Base-by-base conservation (phyloP, 2,888 invertebrate genomes). In the Clivina fossor region DNA sequence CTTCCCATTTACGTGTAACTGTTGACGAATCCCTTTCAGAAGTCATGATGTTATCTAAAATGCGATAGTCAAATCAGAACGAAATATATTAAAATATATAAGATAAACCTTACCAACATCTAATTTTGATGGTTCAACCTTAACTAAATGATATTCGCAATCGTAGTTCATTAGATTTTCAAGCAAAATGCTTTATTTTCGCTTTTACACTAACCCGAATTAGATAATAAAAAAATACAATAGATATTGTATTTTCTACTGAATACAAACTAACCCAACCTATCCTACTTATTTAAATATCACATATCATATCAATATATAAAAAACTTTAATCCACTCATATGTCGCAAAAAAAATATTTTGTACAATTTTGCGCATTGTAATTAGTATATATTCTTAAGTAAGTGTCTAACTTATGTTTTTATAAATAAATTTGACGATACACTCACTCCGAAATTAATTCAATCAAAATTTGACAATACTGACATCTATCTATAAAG, bases 1-100 rank as follows among this genome's bases (percentile, higher is more conserved):
- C 83, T 81, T 96, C 90, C 95, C 88, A 91, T 66, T 75, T 75
- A 57, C 72, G 69, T 19, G 73, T 74, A 38, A 55, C 55, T 15
- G 30, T 38, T 13, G 46, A 28, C 11, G 55, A 30, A 20, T 55
- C 55, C 32, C 55, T 46, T 24, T 47, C 47, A 16, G 55, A 38
- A 30, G 38, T 55, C 55, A 55, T 55, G 35, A 11, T 55, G 40
- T 28, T 47, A 55, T 55, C 47, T 55, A 30, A 3, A 40, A 38
- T 28, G 33, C 20, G 15, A 24, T 11, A 18, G n/a, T n/a, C n/a
- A n/a, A n/a, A n/a, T n/a, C n/a, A n/a, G n/a, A n/a, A n/a, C n/a
- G n/a, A n/a, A n/a, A n/a, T n/a, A n/a, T n/a, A n/a, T n/a, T n/a
- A n/a, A n/a, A n/a, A n/a, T n/a, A n/a, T n/a, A n/a, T n/a, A n/a